Conservation (phyloP, 1,140 invertebrate genomes). For the Ostrea edulis region DNA sequence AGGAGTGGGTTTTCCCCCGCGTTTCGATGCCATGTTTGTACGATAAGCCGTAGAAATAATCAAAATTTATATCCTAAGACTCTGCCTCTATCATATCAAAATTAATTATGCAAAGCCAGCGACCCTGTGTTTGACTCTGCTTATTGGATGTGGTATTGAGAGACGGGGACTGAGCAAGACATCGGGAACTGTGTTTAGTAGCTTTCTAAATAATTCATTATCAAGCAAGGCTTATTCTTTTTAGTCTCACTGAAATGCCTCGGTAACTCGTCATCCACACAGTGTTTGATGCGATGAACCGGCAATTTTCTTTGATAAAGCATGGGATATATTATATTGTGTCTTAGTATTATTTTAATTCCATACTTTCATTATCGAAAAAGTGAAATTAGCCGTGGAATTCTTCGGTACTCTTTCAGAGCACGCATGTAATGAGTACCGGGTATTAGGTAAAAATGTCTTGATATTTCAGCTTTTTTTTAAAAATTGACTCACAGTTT, state of each 20-base stretch:
- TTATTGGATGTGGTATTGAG: neutral
- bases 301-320: neutral
- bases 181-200: neutral
- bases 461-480: too few relatives aligned
- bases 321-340: too few relatives aligned
- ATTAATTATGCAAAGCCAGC: constrained; percentile 13
- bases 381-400: too few relatives aligned
- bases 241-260: neutral
- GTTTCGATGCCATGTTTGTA: constrained; percentile 21
- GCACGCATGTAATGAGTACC: too few relatives aligned
- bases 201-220: constrained; percentile 22
- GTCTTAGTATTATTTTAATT: too few relatives aligned
- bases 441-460: too few relatives aligned
- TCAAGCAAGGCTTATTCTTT: neutral
- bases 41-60: neutral
- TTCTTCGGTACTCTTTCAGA: too few relatives aligned
- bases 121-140: neutral
- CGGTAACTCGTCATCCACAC: neutral
- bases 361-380: too few relatives aligned
- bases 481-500: too few relatives aligned
- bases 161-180: neutral
- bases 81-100: neutral
- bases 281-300: neutral
- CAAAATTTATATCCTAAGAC: neutral
- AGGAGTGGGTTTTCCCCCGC: neutral